Conservation (phyloP, 2,113 vertebrate species). For the Sciurus niger region DNA sequence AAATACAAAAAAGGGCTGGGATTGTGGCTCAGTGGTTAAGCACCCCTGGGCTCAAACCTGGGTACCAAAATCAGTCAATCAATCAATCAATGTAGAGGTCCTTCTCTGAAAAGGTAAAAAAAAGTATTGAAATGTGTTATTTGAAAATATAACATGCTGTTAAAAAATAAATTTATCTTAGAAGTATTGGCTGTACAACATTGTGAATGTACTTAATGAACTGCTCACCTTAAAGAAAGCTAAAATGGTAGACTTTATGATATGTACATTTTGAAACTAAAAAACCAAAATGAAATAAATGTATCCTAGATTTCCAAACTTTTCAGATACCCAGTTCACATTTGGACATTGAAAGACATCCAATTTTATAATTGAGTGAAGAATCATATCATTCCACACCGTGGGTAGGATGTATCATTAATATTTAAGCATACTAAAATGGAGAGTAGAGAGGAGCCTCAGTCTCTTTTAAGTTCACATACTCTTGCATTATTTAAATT, state of each 20-base stretch:
- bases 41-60: no score
- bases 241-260: not conserved
- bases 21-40: no score
- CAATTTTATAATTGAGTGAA: not conserved
- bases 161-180: not conserved
- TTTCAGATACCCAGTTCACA: not conserved
- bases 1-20: no score
- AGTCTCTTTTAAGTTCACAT: not conserved
- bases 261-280: not conserved
- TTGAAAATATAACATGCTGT: not conserved
- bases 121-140: no score
- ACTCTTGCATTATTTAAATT: not conserved
- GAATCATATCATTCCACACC: not conserved
- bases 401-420: not conserved
- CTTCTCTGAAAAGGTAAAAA: not conserved
- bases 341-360: not conserved
- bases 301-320: not conserved
- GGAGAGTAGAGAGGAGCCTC: not conserved
- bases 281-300: not conserved
- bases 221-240: not conserved
- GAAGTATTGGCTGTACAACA: no score
- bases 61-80: no score
- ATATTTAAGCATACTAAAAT: not conserved
- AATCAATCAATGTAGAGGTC: not conserved
- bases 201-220: not conserved